A percentile compares a stretch with the other conserved stretches of the same genome.
phyloP scores from a whole-genome alignment of 2,888 invertebrate species.

The Carabus problematicus region DNA sequence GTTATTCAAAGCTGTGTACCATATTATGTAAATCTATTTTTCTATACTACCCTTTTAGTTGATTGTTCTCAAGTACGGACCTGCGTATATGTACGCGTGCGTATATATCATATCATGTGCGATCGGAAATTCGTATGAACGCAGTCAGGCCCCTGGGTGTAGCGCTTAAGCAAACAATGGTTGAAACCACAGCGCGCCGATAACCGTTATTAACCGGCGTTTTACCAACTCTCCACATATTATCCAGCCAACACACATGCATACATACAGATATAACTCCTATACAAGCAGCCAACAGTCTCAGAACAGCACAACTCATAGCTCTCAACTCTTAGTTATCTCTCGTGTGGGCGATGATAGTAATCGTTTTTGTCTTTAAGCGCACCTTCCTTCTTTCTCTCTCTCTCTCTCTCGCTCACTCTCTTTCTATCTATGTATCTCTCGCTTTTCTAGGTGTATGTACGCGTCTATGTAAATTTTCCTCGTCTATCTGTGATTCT shows the following conservation, averaged over 20 bases:
- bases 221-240: constrained; percentile 20
- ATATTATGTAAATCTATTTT: background rate
- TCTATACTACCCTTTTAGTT: background rate
- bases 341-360: constrained; percentile 47
- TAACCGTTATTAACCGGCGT: constrained; percentile 52
- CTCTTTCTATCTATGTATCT: constrained; percentile 19
- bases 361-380: constrained; percentile 45
- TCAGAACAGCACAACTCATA: too few relatives aligned
- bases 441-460: too few relatives aligned
- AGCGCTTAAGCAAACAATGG: constrained; percentile 52
- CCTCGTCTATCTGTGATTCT: too few relatives aligned
- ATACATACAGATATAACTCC: too few relatives aligned
- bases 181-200: constrained; percentile 46
- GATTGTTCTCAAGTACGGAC: background rate
- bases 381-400: constrained; percentile 29
- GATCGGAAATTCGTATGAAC: constrained; percentile 38
- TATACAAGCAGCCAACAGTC: too few relatives aligned
- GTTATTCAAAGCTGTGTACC: background rate
- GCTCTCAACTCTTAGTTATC: too few relatives aligned
- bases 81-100: background rate
- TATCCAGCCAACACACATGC: too few relatives aligned
- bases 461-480: too few relatives aligned
- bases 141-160: constrained; percentile 24
- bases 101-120: constrained; percentile 27
- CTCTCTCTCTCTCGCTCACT: constrained; percentile 26